Base-by-base conservation (phyloP, 2,113 vertebrate genomes). In the Lampris megalopsis region DNA sequence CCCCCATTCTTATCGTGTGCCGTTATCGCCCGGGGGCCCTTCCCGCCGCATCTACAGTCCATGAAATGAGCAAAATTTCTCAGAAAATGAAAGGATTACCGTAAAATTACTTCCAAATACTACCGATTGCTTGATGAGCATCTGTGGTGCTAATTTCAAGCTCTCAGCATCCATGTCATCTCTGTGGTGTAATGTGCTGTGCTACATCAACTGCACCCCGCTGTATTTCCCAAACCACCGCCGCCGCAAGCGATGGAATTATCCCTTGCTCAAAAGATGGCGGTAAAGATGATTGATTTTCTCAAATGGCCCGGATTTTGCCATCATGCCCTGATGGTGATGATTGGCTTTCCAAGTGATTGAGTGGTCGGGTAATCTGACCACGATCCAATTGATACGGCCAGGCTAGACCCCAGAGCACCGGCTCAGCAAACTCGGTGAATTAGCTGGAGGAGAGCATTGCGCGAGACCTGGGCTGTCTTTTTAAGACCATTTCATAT, bases 101-200 rank as follows among this genome's bases (percentile, higher is more conserved):
- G 89, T 86, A 77, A 86, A 91, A 92, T 87, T 65, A 86, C 83
- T 85, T 85, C 77, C 84, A 88, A 92, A 90, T 84, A 78, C 79
- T 54, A 71, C 81, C 60, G 84, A 91, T 89, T 86, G 79, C 85
- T 88, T 90, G 83, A 89, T 89, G 83, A 91, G 88, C 86, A 85
- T 91, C 87, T 82, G 84, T 65, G 84, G 80, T 84, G 83, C 76
- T 80, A 69, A 89, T 91, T 91, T 88, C 69, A 86, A 87, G 79
- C 86, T 71, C 73, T 80, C 75, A 47, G 82, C 83, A 81, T 73
- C 84, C 75, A 83, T 82, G 88, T 83, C 80, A 86, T 83, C 80
- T 78, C 80, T 73, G 63, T 4, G 49, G 79, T 67, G 75, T 86
- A 86, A 86, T 87, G 79, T 75, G 70, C 65, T 87, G 79, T 75